Conservation (phyloP, 2,113 vertebrate species). For the Dasyornis broadbenti region DNA sequence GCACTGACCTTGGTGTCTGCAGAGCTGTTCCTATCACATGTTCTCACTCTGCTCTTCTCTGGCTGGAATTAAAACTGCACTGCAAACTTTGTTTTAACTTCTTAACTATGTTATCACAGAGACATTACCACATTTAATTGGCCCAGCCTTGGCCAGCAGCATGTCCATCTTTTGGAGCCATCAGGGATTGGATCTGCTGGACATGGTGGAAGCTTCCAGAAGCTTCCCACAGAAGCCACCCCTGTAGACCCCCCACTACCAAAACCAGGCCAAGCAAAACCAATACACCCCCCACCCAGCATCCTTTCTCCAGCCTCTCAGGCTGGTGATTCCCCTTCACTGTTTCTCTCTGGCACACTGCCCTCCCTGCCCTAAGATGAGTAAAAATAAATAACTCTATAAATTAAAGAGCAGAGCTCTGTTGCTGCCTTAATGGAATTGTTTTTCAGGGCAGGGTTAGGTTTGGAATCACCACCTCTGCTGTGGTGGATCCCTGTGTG, state of each 20-base stretch:
- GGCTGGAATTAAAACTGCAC: neutral
- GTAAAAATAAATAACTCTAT: neutral
- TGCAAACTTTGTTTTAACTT: neutral
- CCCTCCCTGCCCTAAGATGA: neutral
- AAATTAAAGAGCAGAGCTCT: neutral
- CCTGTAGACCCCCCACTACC: neutral
- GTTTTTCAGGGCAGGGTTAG: neutral
- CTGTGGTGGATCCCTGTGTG: too few species aligned
- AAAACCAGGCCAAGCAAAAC: neutral
- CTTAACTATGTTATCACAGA: accelerated
- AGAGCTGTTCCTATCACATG: neutral
- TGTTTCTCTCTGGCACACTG: neutral
- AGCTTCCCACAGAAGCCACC: neutral
- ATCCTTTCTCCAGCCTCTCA: neutral
- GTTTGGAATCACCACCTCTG: neutral
- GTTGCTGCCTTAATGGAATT: neutral
- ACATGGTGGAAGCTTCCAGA: neutral
- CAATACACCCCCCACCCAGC: neutral
- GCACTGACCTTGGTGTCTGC: neutral
- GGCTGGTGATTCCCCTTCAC: neutral
- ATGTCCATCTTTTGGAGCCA: neutral
- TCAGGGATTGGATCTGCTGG: neutral
- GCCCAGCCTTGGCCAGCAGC: neutral
- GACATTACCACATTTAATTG: accelerated
- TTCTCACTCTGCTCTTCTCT: neutral